Conservation (phyloP, 1,140 invertebrate species). For the Drosophila oshimai region DNA sequence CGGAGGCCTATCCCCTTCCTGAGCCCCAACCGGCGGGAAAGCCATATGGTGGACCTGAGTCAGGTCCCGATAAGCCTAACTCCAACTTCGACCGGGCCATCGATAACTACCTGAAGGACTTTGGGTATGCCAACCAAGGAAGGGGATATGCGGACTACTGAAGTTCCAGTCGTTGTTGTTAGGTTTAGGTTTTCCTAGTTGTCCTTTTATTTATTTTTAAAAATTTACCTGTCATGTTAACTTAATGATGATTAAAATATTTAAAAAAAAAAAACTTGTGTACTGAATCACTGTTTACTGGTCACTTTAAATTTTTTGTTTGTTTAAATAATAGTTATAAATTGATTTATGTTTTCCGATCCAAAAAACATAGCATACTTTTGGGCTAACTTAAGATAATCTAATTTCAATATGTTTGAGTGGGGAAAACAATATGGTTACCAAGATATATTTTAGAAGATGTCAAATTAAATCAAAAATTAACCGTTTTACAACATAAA, state of each 20-base stretch:
- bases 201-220: constrained; percentile 8
- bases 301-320: too few species aligned
- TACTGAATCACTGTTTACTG: too few species aligned
- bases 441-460: too few species aligned
- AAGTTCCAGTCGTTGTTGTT: constrained; percentile 37
- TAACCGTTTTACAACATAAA: too few species aligned
- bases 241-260: constrained; percentile 31
- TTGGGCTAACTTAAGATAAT: background rate
- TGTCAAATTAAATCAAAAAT: too few species aligned
- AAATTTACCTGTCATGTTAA: constrained; percentile 2
- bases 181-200: constrained; percentile 38
- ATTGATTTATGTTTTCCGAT: too few species aligned
- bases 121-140: constrained; percentile 67
- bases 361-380: background rate
- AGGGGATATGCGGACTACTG: constrained; percentile 55
- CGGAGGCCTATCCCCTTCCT: constrained; percentile 26
- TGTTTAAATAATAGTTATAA: too few species aligned
- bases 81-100: constrained; percentile 65
- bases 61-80: constrained; percentile 36
- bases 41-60: constrained; percentile 26
- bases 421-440: too few species aligned
- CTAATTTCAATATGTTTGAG: too few species aligned
- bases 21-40: constrained; percentile 45
- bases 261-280: too few species aligned
- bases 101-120: constrained; percentile 71